These are phyloP conservation scores for Ctenopoma multispine DNA, from an alignment of 2,797 vertebrate genomes.

Conservation along the genomic window DNA sequence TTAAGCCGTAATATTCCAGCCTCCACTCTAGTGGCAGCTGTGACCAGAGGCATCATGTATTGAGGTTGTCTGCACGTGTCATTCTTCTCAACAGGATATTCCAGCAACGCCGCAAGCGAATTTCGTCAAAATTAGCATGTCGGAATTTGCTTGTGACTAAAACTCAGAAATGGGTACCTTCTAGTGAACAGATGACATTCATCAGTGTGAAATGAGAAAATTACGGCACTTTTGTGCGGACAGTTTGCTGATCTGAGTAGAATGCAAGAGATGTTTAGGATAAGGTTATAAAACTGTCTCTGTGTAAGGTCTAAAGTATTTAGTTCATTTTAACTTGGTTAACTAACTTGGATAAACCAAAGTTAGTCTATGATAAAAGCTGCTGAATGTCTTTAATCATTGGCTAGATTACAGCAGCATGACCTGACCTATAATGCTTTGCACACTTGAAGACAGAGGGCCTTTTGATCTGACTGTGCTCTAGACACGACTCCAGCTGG, in stretches of 20 bases:
- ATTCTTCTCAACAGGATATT: no score
- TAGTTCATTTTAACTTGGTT: slow-evolving; percentile 3
- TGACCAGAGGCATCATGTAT: no score
- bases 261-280: neutral
- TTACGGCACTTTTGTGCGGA: neutral
- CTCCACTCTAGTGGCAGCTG: no score
- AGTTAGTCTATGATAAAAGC: slow-evolving; percentile 18
- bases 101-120: no score
- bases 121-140: no score
- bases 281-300: neutral
- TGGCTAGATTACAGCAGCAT: slow-evolving; percentile 18
- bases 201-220: neutral
- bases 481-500: slow-evolving; percentile 6
- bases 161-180: neutral
- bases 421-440: slow-evolving; percentile 35
- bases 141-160: no score
- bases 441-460: slow-evolving; percentile 39
- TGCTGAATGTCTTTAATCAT: slow-evolving; percentile 10
- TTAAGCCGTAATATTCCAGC: no score
- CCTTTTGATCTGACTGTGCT: slow-evolving; percentile 46
- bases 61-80: no score
- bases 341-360: slow-evolving; percentile 8
- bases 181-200: neutral
- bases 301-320: neutral
- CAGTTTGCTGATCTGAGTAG: no score